phyloP scores from a whole-genome alignment of 1,140 invertebrate genomes.

The Carcinoscorpius rotundicauda region DNA sequence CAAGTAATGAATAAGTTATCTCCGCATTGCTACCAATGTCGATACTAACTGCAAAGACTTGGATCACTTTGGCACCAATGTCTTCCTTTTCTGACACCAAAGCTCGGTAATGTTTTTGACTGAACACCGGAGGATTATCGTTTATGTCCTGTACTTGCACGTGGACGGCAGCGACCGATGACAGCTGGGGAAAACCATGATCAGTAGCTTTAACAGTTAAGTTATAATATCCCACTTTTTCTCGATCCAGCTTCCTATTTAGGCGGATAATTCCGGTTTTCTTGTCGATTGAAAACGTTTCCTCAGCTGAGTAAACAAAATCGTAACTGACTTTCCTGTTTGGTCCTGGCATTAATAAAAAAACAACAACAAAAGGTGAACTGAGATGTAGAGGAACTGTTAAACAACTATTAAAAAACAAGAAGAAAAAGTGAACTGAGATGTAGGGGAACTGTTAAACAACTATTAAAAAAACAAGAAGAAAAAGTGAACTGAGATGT shows the following conservation, averaged over 20 bases:
- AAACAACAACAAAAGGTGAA: too few species aligned
- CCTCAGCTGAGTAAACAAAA: slow-evolving; percentile 37
- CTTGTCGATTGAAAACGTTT: slow-evolving; percentile 69
- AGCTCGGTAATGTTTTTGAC: slow-evolving; percentile 53
- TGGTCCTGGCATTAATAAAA: slow-evolving; percentile 4
- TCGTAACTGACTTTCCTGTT: too few species aligned
- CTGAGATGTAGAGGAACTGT: too few species aligned
- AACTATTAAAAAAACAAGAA: too few species aligned
- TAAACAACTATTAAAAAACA: too few species aligned
- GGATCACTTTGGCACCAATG: slow-evolving; percentile 53
- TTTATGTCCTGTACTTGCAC: slow-evolving; percentile 61
- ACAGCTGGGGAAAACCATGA: slow-evolving; percentile 61
- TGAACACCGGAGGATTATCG: slow-evolving; percentile 57
- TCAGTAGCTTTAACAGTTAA: slow-evolving; percentile 68
- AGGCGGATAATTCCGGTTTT: slow-evolving; percentile 64
- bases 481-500: too few species aligned
- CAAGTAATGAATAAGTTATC: slow-evolving; percentile 59
- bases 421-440: too few species aligned
- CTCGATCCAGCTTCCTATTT: slow-evolving; percentile 61
- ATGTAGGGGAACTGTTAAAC: too few species aligned
- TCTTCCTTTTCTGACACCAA: slow-evolving; percentile 59
- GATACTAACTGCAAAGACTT: slow-evolving; percentile 58
- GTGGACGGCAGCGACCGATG: slow-evolving; percentile 65
- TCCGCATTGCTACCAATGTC: slow-evolving; percentile 67
- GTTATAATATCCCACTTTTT: slow-evolving; percentile 50